phyloP scores from a whole-genome alignment of 1,140 invertebrate species.

The Oreohelix idahoensis region DNA sequence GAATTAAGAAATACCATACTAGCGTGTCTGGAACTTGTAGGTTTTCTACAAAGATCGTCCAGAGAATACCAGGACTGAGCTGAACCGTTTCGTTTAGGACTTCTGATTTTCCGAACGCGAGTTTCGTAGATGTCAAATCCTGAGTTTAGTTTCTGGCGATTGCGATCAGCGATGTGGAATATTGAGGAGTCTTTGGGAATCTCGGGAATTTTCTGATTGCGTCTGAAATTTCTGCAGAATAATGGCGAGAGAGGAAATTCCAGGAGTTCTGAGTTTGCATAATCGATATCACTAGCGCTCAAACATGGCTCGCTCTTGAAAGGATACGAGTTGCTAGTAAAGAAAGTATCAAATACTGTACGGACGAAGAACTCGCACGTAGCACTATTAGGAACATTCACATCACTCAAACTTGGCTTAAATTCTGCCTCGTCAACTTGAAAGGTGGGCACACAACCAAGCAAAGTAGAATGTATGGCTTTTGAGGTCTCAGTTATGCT shows the following conservation, averaged over 20 bases:
- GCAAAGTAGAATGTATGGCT: constrained; percentile 19
- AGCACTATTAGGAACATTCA: background rate
- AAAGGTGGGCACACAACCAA: constrained; percentile 18
- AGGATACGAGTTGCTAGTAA: background rate
- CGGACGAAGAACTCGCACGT: constrained; percentile 35
- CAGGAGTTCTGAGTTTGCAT: background rate
- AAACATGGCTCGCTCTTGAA: constrained; percentile 37
- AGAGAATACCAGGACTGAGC: constrained; percentile 36
- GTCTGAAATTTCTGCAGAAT: background rate
- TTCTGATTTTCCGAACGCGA: background rate
- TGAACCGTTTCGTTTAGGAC: background rate
- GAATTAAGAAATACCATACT: constrained; percentile 4
- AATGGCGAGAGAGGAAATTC: background rate
- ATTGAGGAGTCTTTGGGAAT: background rate
- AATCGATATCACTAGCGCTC: background rate
- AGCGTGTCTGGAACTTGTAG: background rate
- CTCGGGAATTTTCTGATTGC: background rate
- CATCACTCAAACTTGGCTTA: background rate
- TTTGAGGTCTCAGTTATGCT: no score
- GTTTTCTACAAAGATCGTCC: constrained; percentile 7
- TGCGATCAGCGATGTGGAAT: background rate
- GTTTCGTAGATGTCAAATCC: background rate
- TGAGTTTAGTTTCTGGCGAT: background rate
- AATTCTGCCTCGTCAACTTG: background rate
- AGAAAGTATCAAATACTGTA: constrained; percentile 27